Evolutionary conservation across 1,140 invertebrate genomes (phyloP).

Genomic region (Trichogramma pretiosum): DNA sequence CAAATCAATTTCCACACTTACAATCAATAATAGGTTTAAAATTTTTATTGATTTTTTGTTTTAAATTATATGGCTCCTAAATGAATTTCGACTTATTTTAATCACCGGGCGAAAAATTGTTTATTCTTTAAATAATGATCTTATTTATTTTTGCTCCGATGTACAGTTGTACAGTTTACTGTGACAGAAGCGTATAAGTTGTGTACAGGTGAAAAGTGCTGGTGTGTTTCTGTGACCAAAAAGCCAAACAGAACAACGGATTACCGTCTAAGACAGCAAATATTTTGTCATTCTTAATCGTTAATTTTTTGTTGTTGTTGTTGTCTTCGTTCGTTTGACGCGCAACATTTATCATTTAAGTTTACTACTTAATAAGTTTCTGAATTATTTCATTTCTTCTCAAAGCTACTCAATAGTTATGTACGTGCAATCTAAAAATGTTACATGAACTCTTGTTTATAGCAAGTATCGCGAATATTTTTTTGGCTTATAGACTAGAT

Average conservation of each 20-base stretch:
- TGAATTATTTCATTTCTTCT: conserved; percentile 1
- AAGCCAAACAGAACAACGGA: conserved; percentile 41
- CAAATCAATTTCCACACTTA: conserved; percentile 8
- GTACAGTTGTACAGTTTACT: conserved; percentile 20
- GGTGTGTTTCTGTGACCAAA: conserved; percentile 43
- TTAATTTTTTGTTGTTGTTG: neutral
- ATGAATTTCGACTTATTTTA: conserved; percentile 12
- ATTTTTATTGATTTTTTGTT: neutral
- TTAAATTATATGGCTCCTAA: too few relatives aligned
- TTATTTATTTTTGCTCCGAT: conserved; percentile 15
- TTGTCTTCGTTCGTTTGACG: conserved; percentile 12
- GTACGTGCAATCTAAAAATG: conserved; percentile 33
- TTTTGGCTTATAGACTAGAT: neutral
- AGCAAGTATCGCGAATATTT: too few relatives aligned
- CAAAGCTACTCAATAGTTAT: conserved; percentile 24
- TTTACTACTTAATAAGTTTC: neutral
- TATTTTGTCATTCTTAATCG: conserved; percentile 6
- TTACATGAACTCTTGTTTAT: too few relatives aligned
- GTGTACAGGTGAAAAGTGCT: conserved; percentile 41
- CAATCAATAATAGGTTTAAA: conserved; percentile 9
- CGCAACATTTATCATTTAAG: conserved; percentile 19
- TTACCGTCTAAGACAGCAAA: conserved; percentile 30
- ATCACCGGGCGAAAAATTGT: conserved; percentile 11
- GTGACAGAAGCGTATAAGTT: conserved; percentile 36
- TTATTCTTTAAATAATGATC: neutral